Percentiles rank a stretch among this genome's conserved stretches.
Evolutionary conservation across 2,797 vertebrate species (phyloP).

Genomic region (Pampus argenteus): DNA sequence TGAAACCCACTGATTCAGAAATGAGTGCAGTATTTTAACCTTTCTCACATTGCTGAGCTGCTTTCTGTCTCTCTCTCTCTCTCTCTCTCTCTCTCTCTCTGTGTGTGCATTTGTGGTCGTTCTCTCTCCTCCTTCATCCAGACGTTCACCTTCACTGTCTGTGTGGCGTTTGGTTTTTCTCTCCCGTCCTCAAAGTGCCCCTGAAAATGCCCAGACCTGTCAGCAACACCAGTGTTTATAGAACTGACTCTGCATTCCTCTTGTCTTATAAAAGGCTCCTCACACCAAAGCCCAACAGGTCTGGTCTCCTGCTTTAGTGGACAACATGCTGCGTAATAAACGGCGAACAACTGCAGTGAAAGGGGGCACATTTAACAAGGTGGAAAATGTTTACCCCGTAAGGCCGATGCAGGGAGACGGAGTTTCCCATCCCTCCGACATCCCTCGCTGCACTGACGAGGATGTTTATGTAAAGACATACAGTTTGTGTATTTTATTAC

Average conservation of each 20-base stretch:
- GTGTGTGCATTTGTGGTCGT: background rate
- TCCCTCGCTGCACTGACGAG: conserved; percentile 9
- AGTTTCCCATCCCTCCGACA: conserved; percentile 23
- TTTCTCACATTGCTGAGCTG: background rate
- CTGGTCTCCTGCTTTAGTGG: conserved; percentile 27
- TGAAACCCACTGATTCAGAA: conserved; percentile 43
- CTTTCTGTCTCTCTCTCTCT: too few relatives aligned
- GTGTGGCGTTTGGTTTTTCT: conserved; percentile 9
- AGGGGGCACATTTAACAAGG: conserved; percentile 60
- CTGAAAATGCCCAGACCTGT: conserved; percentile 63
- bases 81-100: background rate
- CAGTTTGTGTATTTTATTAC: conserved; percentile 23
- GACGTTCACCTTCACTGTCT: background rate
- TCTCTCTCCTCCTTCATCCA: background rate
- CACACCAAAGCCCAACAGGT: conserved; percentile 38
- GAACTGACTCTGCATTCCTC: conserved; percentile 63
- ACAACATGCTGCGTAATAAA: conserved; percentile 55
- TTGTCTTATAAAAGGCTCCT: conserved; percentile 55
- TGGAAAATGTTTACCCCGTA: conserved; percentile 66
- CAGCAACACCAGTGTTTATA: conserved; percentile 56
- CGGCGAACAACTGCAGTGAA: conserved; percentile 54
- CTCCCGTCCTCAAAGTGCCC: conserved; percentile 19
- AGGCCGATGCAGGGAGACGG: conserved; percentile 23
- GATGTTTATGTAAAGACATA: conserved; percentile 26
- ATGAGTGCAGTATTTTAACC: conserved; percentile 25